A percentile compares a stretch with the other conserved stretches of the same genome.
Conservation (phyloP, 2,888 invertebrate genomes). For the Hirtodrosophila alboralis region DNA sequence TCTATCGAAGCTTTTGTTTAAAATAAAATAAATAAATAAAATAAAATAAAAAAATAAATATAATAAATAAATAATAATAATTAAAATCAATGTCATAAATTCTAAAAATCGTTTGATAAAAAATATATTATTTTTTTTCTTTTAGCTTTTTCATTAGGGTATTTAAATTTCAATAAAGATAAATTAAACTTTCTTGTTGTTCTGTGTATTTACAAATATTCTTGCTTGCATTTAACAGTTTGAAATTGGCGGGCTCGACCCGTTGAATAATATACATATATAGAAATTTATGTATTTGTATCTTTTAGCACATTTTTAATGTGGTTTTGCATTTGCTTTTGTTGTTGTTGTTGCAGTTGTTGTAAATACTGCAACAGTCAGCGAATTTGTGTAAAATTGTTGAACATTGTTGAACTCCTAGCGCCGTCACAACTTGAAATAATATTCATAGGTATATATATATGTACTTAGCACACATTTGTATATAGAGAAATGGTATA, state of each 20-base stretch:
- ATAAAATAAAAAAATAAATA: too few relatives aligned
- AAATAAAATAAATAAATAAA: too few relatives aligned
- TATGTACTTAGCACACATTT: too few relatives aligned
- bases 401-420: slow-evolving; percentile 23
- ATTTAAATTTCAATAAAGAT: too few relatives aligned
- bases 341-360: slow-evolving; percentile 4
- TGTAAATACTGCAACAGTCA: slow-evolving; percentile 30
- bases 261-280: slow-evolving; percentile 22
- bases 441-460: slow-evolving; percentile 20
- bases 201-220: slow-evolving; percentile 7
- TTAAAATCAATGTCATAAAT: too few relatives aligned
- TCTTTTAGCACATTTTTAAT: slow-evolving; percentile 43
- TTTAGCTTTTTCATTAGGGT: too few relatives aligned
- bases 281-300: slow-evolving; percentile 13
- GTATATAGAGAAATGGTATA: slow-evolving; percentile 1
- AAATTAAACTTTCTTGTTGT: neutral
- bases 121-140: too few relatives aligned
- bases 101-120: too few relatives aligned
- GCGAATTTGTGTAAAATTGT: slow-evolving; percentile 41
- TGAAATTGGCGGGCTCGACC: slow-evolving; percentile 31
- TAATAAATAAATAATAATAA: too few relatives aligned
- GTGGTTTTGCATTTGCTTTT: slow-evolving; percentile 1
- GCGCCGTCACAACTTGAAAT: slow-evolving; percentile 35
- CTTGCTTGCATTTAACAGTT: slow-evolving; percentile 5
- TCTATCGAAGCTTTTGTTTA: too few relatives aligned